Evolutionary conservation across 2,113 vertebrate species (phyloP).

Genomic region (Sula dactylatra): DNA sequence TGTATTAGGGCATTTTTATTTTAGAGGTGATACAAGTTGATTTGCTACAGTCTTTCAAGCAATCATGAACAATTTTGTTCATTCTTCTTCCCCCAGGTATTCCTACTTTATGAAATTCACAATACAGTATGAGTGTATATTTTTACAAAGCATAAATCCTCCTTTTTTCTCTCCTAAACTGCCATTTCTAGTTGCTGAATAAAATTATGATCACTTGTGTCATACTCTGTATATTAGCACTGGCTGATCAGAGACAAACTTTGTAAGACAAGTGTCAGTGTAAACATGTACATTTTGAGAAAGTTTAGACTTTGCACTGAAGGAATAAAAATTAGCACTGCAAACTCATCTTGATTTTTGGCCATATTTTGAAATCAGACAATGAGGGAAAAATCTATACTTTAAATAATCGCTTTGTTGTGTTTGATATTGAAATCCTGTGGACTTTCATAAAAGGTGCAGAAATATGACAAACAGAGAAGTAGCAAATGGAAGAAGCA

Average conservation of each 20-base stretch:
- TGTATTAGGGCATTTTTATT: not conserved
- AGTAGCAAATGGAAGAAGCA: not conserved
- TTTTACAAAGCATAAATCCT: not conserved
- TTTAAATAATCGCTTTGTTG: not conserved
- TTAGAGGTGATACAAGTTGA: not conserved
- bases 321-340: not conserved
- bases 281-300: not conserved
- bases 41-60: not conserved
- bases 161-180: not conserved
- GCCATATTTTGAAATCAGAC: not conserved
- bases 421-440: not conserved
- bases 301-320: constrained; percentile 24
- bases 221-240: not conserved
- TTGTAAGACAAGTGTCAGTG: constrained; percentile 11
- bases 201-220: not conserved
- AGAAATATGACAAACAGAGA: not conserved
- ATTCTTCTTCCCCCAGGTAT: not conserved
- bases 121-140: not conserved
- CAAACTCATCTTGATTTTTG: not conserved
- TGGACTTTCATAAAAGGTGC: not conserved
- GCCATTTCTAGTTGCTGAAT: not conserved
- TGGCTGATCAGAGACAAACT: constrained; percentile 29
- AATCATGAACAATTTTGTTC: not conserved
- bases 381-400: not conserved
- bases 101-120: not conserved